A percentile compares a stretch with the other conserved stretches of the same genome.
Conservation (phyloP, 2,888 invertebrate genomes). For the Dermolepida albohirtum region DNA sequence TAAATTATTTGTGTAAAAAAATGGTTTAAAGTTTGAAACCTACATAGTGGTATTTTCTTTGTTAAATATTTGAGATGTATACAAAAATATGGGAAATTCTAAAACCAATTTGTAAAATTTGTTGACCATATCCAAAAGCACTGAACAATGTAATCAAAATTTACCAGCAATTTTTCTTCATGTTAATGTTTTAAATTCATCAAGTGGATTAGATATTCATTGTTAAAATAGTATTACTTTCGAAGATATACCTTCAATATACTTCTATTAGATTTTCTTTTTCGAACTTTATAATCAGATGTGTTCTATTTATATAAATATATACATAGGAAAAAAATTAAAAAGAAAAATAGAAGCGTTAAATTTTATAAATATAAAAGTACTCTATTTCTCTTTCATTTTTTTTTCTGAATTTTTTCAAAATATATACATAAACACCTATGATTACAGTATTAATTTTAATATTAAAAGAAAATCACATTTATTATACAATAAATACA, state of each 20-base stretch:
- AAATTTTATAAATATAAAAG: constrained; percentile 43
- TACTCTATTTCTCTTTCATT: constrained; percentile 38
- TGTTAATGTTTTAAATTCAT: too few species aligned
- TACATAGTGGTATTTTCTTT: too few species aligned
- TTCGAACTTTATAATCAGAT: constrained; percentile 47
- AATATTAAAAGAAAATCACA: constrained; percentile 14
- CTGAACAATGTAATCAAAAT: too few species aligned
- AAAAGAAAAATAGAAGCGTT: constrained; percentile 48
- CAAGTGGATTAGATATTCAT: too few species aligned
- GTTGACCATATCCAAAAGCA: too few species aligned
- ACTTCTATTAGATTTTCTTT: constrained; percentile 36
- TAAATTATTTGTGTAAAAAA: too few species aligned
- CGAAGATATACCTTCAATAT: constrained; percentile 40
- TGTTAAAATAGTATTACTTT: constrained; percentile 30
- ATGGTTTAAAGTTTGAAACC: too few species aligned
- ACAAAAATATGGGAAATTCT: too few species aligned
- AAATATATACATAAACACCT: constrained; percentile 39
- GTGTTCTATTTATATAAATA: constrained; percentile 50
- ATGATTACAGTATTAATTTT: constrained; percentile 46
- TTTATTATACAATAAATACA: constrained; percentile 9
- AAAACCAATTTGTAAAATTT: too few species aligned
- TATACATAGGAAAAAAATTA: constrained; percentile 25
- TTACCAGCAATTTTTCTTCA: too few species aligned
- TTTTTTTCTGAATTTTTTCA: too few species aligned
- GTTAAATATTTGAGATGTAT: too few species aligned